phyloP scores from a whole-genome alignment of 2,888 invertebrate genomes.

The Lithophane semibrunnea region DNA sequence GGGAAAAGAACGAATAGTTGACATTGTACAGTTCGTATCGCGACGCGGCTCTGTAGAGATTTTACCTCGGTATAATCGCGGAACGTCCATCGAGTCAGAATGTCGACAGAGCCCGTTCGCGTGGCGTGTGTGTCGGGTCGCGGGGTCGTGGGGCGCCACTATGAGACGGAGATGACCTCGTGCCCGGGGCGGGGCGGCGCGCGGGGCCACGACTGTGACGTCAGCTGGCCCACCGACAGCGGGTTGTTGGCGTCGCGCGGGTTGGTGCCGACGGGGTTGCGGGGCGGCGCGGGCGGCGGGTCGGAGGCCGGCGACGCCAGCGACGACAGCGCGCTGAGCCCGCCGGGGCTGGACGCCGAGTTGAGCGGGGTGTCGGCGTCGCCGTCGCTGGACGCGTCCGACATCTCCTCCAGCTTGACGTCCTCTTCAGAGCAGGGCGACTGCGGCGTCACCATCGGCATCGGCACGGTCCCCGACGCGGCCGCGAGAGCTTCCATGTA shows the following conservation, averaged over 20 bases:
- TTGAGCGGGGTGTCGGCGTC: constrained; percentile 89
- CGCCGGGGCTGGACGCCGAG: constrained; percentile 88
- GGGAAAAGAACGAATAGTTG: constrained; percentile 64
- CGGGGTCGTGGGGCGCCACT: constrained; percentile 74
- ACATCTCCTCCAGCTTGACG: constrained; percentile 92
- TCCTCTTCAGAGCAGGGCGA: constrained; percentile 95
- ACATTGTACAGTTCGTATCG: constrained; percentile 50
- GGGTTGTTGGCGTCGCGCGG: constrained; percentile 98
- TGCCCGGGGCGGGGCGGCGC: constrained; percentile 83
- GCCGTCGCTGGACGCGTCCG: constrained; percentile 91
- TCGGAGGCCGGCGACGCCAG: constrained; percentile 95
- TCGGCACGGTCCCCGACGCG: constrained; percentile 92
- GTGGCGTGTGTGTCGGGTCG: constrained; percentile 50
- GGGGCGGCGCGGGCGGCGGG: constrained; percentile 88
- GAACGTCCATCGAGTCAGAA: constrained; percentile 69
- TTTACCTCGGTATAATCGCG: constrained; percentile 66
- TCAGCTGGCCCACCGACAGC: constrained; percentile 96
- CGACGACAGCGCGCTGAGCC: constrained; percentile 87
- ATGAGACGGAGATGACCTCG: constrained; percentile 89
- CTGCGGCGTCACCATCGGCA: constrained; percentile 94
- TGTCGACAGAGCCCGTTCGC: constrained; percentile 62
- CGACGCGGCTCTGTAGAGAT: constrained; percentile 65
- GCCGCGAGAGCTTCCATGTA: constrained; percentile 96
- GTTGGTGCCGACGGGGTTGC: constrained; percentile 97
- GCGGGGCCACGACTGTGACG: constrained; percentile 92